Percentiles rank a stretch among this genome's conserved stretches.
Evolutionary conservation across 2,113 vertebrate genomes (phyloP).

Genomic region (Henicopernis longicauda): DNA sequence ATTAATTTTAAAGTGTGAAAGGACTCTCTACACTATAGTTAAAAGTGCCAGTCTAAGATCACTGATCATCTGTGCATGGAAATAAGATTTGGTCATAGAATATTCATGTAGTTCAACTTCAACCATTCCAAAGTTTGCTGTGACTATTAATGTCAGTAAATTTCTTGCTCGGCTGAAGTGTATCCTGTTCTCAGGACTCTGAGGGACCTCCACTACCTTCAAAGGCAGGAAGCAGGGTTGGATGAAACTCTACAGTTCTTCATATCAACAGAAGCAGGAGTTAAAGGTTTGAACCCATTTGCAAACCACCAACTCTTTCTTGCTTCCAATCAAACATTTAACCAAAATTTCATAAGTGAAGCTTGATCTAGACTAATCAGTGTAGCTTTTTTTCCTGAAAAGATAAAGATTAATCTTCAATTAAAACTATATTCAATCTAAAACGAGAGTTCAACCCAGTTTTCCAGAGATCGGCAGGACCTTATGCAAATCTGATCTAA

Average conservation of each 20-base stretch:
- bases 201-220: neutral
- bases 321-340: neutral
- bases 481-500: neutral
- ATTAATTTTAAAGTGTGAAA: neutral
- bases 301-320: neutral
- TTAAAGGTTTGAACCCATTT: neutral
- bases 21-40: neutral
- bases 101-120: neutral
- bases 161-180: neutral
- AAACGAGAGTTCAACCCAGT: neutral
- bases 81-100: neutral
- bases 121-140: neutral
- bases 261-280: neutral
- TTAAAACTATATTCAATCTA: neutral
- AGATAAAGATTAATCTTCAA: neutral
- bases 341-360: neutral
- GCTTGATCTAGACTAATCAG: neutral
- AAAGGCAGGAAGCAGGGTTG: neutral
- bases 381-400: neutral
- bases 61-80: accelerated
- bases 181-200: neutral
- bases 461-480: neutral
- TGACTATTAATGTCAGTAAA: neutral
- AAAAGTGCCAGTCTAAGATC: neutral
- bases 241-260: neutral